These are phyloP conservation scores for Pachydiplax longipennis DNA, from an alignment of 2,888 invertebrate genomes.

Conservation along the genomic window DNA sequence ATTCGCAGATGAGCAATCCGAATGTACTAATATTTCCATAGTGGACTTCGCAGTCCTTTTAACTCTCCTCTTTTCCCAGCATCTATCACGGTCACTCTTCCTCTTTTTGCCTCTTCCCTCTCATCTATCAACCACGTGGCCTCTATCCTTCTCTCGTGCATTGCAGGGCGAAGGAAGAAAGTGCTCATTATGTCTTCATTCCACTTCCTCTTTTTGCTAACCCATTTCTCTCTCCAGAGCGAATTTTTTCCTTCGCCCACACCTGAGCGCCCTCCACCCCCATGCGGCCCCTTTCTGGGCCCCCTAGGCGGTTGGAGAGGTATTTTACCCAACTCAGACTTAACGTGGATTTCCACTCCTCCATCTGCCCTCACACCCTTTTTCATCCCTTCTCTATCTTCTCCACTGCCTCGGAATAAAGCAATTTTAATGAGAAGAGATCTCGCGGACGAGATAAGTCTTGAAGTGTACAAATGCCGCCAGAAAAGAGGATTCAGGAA, in stretches of 20 bases:
- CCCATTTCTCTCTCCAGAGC: conserved; percentile 6
- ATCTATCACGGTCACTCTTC: neutral
- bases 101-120: neutral
- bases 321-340: neutral
- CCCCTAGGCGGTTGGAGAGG: neutral
- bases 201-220: conserved; percentile 3
- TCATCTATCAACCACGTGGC: neutral
- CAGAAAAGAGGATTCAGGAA: conserved; percentile 4
- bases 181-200: conserved; percentile 35
- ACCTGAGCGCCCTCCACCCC: neutral
- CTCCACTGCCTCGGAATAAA: conserved; percentile 1
- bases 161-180: neutral
- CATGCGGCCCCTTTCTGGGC: neutral
- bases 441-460: neutral
- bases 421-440: conserved; percentile 29
- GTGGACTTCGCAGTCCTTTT: no score
- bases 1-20: no score
- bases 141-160: neutral
- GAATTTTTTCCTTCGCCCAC: neutral
- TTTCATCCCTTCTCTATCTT: neutral
- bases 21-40: no score
- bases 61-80: neutral
- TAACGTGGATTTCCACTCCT: neutral
- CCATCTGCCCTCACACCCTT: neutral
- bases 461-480: conserved; percentile 12